These are phyloP conservation scores for Norana najaformis DNA, from an alignment of 2,888 invertebrate species.

Conservation along the genomic window DNA sequence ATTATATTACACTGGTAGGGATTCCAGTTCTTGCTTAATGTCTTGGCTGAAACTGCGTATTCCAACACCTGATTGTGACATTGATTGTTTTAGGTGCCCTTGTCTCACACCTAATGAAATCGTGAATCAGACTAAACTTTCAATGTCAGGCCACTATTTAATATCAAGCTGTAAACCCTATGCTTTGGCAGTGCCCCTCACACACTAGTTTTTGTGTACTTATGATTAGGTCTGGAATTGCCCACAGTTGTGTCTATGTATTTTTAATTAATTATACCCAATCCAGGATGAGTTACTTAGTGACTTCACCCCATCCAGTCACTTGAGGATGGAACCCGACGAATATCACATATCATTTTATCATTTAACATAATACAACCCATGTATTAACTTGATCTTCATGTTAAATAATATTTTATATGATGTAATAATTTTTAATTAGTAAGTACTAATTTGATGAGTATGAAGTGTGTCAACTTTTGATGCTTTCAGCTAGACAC, in stretches of 20 bases:
- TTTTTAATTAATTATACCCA: neutral
- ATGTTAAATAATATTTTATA: neutral
- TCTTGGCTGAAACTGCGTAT: too few species aligned
- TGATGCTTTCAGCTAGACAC: slow-evolving; percentile 36
- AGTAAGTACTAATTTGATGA: neutral
- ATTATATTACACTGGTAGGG: too few species aligned
- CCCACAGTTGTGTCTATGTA: neutral
- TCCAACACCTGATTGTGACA: neutral
- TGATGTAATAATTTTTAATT: neutral
- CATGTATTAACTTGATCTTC: neutral
- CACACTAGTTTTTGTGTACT: neutral
- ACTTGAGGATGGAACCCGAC: neutral
- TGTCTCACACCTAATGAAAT: neutral
- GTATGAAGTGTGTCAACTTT: neutral
- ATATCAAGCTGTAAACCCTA: neutral
- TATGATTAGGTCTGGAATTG: neutral
- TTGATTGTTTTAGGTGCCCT: neutral
- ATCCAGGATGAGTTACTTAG: neutral
- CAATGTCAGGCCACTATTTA: neutral
- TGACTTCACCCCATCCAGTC: neutral
- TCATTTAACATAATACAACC: neutral
- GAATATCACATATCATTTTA: neutral
- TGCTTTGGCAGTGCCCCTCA: neutral
- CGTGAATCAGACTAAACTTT: neutral
- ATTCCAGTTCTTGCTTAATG: too few species aligned